These are phyloP conservation scores for Ephestia elutella DNA, from an alignment of 1,140 invertebrate species.

Conservation along the genomic window DNA sequence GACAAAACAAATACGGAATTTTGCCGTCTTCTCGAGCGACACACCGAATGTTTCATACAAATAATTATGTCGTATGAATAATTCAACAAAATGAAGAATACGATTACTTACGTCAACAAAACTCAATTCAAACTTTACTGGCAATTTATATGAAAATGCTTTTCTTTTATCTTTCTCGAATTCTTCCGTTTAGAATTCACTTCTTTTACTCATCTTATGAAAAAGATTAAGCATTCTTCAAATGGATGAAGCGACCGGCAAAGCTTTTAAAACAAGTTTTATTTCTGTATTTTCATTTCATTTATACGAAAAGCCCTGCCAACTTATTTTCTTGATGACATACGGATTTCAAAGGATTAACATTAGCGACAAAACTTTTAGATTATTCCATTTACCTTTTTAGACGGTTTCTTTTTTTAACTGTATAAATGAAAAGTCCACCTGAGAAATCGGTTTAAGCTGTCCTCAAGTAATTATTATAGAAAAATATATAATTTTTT, in stretches of 20 bases:
- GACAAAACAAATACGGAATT: background rate
- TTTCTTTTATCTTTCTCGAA: constrained; percentile 23
- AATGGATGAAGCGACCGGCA: constrained; percentile 21
- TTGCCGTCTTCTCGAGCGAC: background rate
- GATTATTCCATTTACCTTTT: background rate
- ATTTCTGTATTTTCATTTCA: constrained; percentile 6
- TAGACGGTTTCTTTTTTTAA: background rate
- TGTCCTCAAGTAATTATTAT: too few species aligned
- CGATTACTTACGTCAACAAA: constrained; percentile 33
- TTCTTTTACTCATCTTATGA: constrained; percentile 26
- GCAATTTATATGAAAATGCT: constrained; percentile 39
- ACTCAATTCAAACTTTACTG: constrained; percentile 38
- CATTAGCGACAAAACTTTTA: background rate
- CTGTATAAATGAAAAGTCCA: too few species aligned
- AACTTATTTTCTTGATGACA: background rate
- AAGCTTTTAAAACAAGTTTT: constrained; percentile 14
- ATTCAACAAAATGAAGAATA: constrained; percentile 23
- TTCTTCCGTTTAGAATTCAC: constrained; percentile 25
- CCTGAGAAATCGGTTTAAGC: too few species aligned
- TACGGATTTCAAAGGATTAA: background rate
- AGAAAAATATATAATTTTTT: too few species aligned
- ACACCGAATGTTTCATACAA: constrained; percentile 2
- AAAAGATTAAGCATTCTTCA: constrained; percentile 32
- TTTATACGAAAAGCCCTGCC: background rate
- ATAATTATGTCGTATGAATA: constrained; percentile 17